Evolutionary conservation across 2,113 vertebrate species (phyloP), one percentile per base, ranked within the genome.

Genomic region (Hippoglossus stenolepis): DNA sequence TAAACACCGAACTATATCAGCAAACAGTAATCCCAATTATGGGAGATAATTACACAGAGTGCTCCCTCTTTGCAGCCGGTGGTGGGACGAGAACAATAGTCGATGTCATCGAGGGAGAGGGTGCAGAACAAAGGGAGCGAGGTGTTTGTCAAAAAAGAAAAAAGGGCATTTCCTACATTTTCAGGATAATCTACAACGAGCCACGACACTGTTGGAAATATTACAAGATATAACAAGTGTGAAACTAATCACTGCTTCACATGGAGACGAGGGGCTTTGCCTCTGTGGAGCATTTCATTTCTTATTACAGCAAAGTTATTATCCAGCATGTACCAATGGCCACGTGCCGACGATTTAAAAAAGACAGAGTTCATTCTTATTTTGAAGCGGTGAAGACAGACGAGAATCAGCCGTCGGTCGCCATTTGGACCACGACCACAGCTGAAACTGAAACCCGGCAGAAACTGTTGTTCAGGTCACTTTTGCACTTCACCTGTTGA

Each of bases 1-100:
- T 78, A 79, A 78, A 82, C 75, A 67, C 66, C 62, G 59, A 73
- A 76, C 64, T 67, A 54, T 61, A 69, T 75, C 70, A 73, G 84
- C 65, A 54, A 71, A 77, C 53, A 24, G 65, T 43, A 73, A 75
- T 63, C 24, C 57, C 63, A 85, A 64, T 78, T 75, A 79, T 63
- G 67, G 57, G 26, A 7, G 2, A 71, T 75, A 75, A 80, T 84
- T 63, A 75, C 28, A 59, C 18, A 1, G 15, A 65, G 23, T 5
- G 6, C 64, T 23, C 78, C 23, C 5, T 43, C 43, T 59, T 43
- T 67, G 15, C 35, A 31, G 57, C 57, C 24, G 14, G 2, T 14
- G 6, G 24, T 31, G 67, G 21, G 51, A 59, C n/a, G 45, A 53
- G 62, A 72, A 71, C 56, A 77, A 77, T 8, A 24, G 68, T 10